A percentile compares a stretch with the other conserved stretches of the same genome.
Evolutionary conservation across 1,140 invertebrate genomes (phyloP).

Genomic region (Diorhabda carinulata): DNA sequence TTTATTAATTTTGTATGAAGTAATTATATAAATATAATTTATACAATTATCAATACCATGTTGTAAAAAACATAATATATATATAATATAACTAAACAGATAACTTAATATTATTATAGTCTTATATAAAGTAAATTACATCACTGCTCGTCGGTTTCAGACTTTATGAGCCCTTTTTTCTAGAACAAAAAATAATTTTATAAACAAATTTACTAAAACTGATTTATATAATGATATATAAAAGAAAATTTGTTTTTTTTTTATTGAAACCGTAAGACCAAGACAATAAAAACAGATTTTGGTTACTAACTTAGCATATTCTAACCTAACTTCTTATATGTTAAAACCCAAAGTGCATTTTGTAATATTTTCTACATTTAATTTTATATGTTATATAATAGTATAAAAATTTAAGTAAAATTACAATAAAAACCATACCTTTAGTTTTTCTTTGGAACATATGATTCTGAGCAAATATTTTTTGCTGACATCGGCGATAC

Average conservation of each 20-base stretch:
- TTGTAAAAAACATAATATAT: slow-evolving; percentile 29
- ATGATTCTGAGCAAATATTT: slow-evolving; percentile 49
- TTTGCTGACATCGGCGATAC: slow-evolving; percentile 39
- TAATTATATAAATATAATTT: slow-evolving; percentile 24
- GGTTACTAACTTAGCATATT: too few species aligned
- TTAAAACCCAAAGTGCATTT: too few species aligned
- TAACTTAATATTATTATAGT: slow-evolving; percentile 19
- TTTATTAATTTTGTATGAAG: slow-evolving; percentile 2
- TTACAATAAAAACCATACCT: slow-evolving; percentile 23
- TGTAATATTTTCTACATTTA: too few species aligned
- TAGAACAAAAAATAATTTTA: slow-evolving; percentile 26
- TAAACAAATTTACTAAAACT: too few species aligned
- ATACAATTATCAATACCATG: slow-evolving; percentile 32
- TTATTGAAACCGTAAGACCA: too few species aligned
- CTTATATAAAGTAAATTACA: slow-evolving; percentile 13
- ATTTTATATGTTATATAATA: too few species aligned
- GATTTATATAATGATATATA: too few species aligned
- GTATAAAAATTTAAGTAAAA: neutral
- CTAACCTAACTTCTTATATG: too few species aligned
- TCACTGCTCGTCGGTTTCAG: slow-evolving; percentile 15
- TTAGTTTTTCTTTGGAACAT: slow-evolving; percentile 44
- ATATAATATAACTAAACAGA: slow-evolving; percentile 11
- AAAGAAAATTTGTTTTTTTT: too few species aligned
- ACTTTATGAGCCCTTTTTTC: slow-evolving; percentile 28
- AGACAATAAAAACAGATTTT: too few species aligned